Conservation (phyloP, 2,113 vertebrate species). For the Porphyrio hochstetteri region DNA sequence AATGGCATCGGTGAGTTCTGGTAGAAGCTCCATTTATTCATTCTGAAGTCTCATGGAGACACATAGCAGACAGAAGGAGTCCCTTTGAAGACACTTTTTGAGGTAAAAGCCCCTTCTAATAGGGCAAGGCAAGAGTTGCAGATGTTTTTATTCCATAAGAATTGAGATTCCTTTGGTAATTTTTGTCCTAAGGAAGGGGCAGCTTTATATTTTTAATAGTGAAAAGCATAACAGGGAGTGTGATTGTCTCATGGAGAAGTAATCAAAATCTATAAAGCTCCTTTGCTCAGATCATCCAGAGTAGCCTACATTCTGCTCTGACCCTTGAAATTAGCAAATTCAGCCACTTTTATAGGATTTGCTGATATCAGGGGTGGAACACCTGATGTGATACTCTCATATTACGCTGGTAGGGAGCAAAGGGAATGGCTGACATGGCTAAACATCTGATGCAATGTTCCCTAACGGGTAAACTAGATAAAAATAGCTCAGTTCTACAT, state of each 20-base stretch:
- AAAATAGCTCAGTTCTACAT: slow-evolving; percentile 55
- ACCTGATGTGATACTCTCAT: slow-evolving; percentile 58
- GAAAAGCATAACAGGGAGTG: not conserved
- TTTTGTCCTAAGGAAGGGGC: not conserved
- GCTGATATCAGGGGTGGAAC: slow-evolving; percentile 42
- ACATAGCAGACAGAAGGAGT: not conserved
- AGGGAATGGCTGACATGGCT: slow-evolving; percentile 61
- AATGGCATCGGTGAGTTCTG: not conserved
- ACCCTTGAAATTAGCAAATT: not conserved
- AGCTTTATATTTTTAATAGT: not conserved
- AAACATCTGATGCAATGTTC: slow-evolving; percentile 56
- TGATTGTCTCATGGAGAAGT: not conserved
- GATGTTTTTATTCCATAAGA: not conserved
- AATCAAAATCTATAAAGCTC: not conserved
- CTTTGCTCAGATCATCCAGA: not conserved
- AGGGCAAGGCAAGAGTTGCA: not conserved
- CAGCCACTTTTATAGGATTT: slow-evolving; percentile 13
- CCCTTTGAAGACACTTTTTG: not conserved
- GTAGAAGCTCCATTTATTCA: not conserved
- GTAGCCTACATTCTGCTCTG: not conserved
- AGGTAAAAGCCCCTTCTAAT: accelerated
- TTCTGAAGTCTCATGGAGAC: not conserved
- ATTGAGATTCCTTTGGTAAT: not conserved
- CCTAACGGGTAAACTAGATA: slow-evolving; percentile 30
- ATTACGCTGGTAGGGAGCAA: slow-evolving; percentile 41